Conservation (phyloP, 2,797 vertebrate species). For the Takifugu ocellatus region DNA sequence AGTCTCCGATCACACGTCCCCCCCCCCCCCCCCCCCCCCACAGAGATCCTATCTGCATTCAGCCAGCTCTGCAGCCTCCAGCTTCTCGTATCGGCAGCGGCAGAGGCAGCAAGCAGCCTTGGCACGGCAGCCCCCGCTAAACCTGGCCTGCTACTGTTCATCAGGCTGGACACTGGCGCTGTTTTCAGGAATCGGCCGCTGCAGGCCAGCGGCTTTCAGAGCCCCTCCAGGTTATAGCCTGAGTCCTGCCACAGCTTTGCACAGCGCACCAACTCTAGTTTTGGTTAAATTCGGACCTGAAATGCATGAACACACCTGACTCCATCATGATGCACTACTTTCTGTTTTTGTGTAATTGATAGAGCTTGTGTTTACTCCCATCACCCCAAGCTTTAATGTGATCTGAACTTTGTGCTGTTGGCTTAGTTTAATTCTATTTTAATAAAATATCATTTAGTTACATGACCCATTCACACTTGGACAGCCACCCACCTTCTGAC, state of each 20-base stretch:
- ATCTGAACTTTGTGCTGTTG: conserved; percentile 21
- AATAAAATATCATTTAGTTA: conserved; percentile 27
- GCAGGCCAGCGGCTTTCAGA: conserved; percentile 16
- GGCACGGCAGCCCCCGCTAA: conserved; percentile 19
- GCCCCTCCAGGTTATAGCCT: conserved; percentile 7
- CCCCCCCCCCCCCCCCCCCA: conserved; percentile 60
- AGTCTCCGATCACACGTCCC: conserved; percentile 76
- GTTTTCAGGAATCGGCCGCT: conserved; percentile 15
- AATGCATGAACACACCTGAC: conserved; percentile 23
- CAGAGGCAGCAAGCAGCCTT: conserved; percentile 9
- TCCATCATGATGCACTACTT: conserved; percentile 12
- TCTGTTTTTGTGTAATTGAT: conserved; percentile 6
- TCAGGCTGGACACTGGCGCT: conserved; percentile 10
- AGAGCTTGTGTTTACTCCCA: conserved; percentile 19
- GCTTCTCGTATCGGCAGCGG: conserved; percentile 33
- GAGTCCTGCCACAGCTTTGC: conserved; percentile 26
- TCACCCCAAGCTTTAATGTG: conserved; percentile 11
- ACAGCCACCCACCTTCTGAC: conserved; percentile 5
- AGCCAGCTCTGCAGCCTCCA: conserved; percentile 55
- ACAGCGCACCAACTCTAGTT: conserved; percentile 4
- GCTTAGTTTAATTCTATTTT: conserved; percentile 35
- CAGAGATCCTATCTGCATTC: conserved; percentile 73
- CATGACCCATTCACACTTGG: neutral
- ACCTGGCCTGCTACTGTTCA: conserved; percentile 28
- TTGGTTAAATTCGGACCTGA: conserved; percentile 15